These are phyloP conservation scores for Mylabris phalerata DNA, from an alignment of 1,140 invertebrate genomes.

Conservation along the genomic window DNA sequence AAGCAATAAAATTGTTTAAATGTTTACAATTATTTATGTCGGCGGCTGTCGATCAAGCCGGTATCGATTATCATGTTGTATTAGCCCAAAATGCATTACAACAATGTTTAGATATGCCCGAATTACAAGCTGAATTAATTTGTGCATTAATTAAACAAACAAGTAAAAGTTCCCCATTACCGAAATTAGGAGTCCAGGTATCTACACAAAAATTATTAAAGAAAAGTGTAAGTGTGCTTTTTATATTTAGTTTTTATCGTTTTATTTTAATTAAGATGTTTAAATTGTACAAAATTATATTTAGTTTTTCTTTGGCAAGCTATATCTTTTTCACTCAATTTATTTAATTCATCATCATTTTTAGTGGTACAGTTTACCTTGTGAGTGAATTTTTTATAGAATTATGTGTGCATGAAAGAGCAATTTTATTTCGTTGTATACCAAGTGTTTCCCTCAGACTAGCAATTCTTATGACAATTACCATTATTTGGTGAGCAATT, in stretches of 20 bases:
- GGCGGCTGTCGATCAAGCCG: constrained; percentile 86
- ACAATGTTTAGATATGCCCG: constrained; percentile 79
- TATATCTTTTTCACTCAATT: too few relatives aligned
- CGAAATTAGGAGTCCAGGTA: constrained; percentile 89
- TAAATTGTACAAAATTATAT: neutral
- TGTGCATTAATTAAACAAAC: constrained; percentile 89
- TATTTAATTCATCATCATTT: neutral
- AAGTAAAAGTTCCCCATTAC: constrained; percentile 75
- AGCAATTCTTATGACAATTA: too few relatives aligned
- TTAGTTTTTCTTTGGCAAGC: neutral
- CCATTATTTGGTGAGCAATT: too few relatives aligned
- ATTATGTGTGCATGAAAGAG: constrained; percentile 8
- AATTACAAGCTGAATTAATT: constrained; percentile 87
- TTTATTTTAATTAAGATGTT: neutral
- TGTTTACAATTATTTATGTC: constrained; percentile 92
- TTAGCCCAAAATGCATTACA: constrained; percentile 90
- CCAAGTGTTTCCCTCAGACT: too few relatives aligned
- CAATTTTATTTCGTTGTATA: constrained; percentile 5
- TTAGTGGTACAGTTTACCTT: neutral
- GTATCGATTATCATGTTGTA: constrained; percentile 93
- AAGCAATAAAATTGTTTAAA: constrained; percentile 94
- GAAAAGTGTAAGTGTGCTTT: constrained; percentile 43
- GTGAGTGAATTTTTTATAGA: too few relatives aligned
- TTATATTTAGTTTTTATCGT: constrained; percentile 30
- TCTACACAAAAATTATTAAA: constrained; percentile 43